Evolutionary conservation across 1,140 invertebrate genomes (phyloP).

Genomic region (Zaprionus tsacasi): DNA sequence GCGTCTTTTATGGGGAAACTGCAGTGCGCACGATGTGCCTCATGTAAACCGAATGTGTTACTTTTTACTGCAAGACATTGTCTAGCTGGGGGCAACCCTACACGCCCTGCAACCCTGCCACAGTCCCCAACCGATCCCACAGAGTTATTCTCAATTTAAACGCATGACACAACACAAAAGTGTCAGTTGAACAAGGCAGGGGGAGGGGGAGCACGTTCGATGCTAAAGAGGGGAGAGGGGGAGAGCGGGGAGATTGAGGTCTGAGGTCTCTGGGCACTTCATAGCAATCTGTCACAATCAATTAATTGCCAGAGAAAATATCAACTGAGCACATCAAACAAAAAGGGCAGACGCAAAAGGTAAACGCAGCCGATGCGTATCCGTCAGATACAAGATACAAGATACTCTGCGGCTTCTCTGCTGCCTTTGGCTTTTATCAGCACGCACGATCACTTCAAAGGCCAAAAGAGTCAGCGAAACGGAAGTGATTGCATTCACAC

Average conservation of each 20-base stretch:
- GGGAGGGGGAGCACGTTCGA: not conserved
- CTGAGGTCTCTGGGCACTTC: conserved; percentile 29
- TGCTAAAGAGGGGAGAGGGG: no score
- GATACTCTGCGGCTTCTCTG: conserved; percentile 13
- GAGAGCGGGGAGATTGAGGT: conserved; percentile 18
- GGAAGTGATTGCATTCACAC: conserved; percentile 81
- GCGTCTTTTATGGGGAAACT: conserved; percentile 42
- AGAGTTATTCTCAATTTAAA: conserved; percentile 74
- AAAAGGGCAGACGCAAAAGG: conserved; percentile 42
- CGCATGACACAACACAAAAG: conserved; percentile 74
- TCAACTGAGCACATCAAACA: conserved; percentile 72
- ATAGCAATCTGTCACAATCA: conserved; percentile 79
- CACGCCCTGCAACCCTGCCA: not conserved
- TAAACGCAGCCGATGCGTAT: conserved; percentile 35
- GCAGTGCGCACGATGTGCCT: conserved; percentile 29
- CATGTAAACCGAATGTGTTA: conserved; percentile 54
- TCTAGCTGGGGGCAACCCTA: conserved; percentile 20
- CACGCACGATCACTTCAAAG: conserved; percentile 80
- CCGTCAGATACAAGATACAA: conserved; percentile 51
- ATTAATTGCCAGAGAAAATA: conserved; percentile 70
- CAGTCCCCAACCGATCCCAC: conserved; percentile 7
- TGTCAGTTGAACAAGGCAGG: conserved; percentile 56
- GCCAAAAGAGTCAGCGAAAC: conserved; percentile 62
- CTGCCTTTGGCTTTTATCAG: conserved; percentile 70
- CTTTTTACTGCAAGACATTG: conserved; percentile 56